Base-by-base conservation (phyloP, 2,113 vertebrate genomes). In the Hippocampus barbouri region DNA sequence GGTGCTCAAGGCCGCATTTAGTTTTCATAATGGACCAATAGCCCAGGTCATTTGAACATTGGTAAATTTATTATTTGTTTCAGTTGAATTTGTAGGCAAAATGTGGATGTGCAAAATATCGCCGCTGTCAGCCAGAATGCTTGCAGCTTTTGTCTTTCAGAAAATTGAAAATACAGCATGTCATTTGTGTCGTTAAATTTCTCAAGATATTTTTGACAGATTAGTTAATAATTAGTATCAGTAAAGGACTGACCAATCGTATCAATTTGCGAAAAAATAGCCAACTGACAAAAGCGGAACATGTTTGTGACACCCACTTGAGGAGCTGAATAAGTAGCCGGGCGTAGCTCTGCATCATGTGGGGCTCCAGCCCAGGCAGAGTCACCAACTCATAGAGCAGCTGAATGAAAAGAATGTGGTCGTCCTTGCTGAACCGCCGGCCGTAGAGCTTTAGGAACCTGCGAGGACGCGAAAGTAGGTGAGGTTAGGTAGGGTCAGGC, bases 331-430 rank as follows among this genome's bases (percentile, higher is more conserved):
- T 93, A 83, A 98, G 92, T 65, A 98, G 93, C 72, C 94, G 93
- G 71, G 96, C 94, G 89, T 96, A 98, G 80, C 91, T 94, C 85
- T 97, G 95, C 94, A 98, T 95, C 94, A 96, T 97, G 88, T 95
- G 92, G 80, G 97, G 95, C 88, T 98, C 96, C 90, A 98, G 90
- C 83, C 94, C 91, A 0, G 96, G 95, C 80, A 98, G 93, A 5
- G 95, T 96, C 79, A 98, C 94, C 90, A 98, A 90, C 91, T 98
- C 95, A 2, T 97, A 98, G 41, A 98, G 79, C 69, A 98, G 87
- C 83, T 96, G 96, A 87, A 98, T 92, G 76, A 99, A 98, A 81
- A 97, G 93, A 75, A 98, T 91, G 68, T 98, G 97, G 91, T 98
- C 96, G 75, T 97, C 94, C 87, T 95, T 97, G 81, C 94, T 95